phyloP scores from a whole-genome alignment of 2,888 invertebrate species.

The Ophioninae sp. region DNA sequence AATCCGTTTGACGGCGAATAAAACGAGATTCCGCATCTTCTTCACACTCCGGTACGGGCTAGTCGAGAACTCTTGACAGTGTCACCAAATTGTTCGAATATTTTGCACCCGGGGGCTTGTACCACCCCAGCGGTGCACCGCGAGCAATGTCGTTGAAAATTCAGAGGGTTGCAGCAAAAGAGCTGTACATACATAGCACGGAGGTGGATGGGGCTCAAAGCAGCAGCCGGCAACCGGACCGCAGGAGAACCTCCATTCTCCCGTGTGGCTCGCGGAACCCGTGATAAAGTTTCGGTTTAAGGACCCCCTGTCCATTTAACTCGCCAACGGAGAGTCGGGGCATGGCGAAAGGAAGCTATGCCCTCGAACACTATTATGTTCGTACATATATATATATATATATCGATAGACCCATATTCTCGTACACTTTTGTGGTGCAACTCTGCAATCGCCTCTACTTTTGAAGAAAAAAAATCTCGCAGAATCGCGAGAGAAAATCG shows the following conservation, averaged over 20 bases:
- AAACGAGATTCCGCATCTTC: slow-evolving; percentile 68
- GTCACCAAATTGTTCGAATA: slow-evolving; percentile 79
- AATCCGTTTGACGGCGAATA: slow-evolving; percentile 77
- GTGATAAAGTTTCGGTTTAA: slow-evolving; percentile 76
- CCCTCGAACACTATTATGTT: neutral
- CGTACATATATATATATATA: neutral
- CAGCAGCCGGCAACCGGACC: slow-evolving; percentile 65
- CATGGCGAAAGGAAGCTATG: slow-evolving; percentile 32
- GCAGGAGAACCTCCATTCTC: slow-evolving; percentile 40
- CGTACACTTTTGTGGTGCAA: slow-evolving; percentile 11
- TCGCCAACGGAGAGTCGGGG: slow-evolving; percentile 35
- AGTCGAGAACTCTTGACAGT: slow-evolving; percentile 72
- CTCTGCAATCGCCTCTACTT: slow-evolving; percentile 11
- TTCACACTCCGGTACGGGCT: neutral
- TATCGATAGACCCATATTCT: neutral
- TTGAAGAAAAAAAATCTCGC: neutral
- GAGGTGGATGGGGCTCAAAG: slow-evolving; percentile 23
- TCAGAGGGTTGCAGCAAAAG: slow-evolving; percentile 13
- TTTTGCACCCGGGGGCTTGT: slow-evolving; percentile 69
- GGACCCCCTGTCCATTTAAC: slow-evolving; percentile 69
- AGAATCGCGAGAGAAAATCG: neutral
- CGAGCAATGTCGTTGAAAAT: slow-evolving; percentile 31
- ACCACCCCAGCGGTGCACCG: slow-evolving; percentile 7
- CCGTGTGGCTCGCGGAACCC: slow-evolving; percentile 45
- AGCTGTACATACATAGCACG: slow-evolving; percentile 6